These are phyloP conservation scores for Propithecus deckenii DNA, from an alignment of 2,797 vertebrate species.

Conservation along the genomic window DNA sequence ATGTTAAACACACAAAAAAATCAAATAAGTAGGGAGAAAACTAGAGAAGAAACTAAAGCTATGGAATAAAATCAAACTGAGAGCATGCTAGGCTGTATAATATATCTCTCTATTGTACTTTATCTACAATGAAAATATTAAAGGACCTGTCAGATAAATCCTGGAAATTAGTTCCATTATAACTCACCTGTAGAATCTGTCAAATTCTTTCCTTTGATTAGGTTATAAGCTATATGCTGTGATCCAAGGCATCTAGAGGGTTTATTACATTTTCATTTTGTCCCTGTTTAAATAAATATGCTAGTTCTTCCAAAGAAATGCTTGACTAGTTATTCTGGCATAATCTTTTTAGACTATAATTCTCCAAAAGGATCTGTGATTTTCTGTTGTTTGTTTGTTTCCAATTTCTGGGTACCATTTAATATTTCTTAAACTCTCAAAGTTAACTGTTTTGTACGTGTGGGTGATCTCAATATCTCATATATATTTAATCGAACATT, in stretches of 20 bases:
- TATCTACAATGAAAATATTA: slow-evolving; percentile 36
- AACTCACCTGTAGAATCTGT: slow-evolving; percentile 27
- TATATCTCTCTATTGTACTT: slow-evolving; percentile 32
- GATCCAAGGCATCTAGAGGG: slow-evolving; percentile 1
- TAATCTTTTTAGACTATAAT: neutral
- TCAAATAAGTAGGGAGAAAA: slow-evolving; percentile 21
- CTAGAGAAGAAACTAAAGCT: slow-evolving; percentile 10
- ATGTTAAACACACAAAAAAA: neutral
- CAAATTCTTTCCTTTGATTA: slow-evolving; percentile 44
- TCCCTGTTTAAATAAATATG: slow-evolving; percentile 17
- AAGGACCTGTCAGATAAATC: slow-evolving; percentile 31
- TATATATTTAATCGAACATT: neutral
- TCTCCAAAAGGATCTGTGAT: neutral
- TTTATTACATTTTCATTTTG: slow-evolving; percentile 17
- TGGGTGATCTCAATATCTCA: neutral
- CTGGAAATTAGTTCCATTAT: slow-evolving; percentile 38
- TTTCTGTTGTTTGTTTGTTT: slow-evolving; percentile 16
- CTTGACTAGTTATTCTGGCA: slow-evolving; percentile 13
- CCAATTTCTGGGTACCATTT: neutral
- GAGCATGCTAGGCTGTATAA: neutral
- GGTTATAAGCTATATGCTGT: slow-evolving; percentile 27
- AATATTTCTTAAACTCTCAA: slow-evolving; percentile 14
- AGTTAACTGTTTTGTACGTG: neutral
- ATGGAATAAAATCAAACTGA: slow-evolving; percentile 29
- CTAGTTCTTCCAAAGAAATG: slow-evolving; percentile 1